These are phyloP conservation scores for Epirrhoe alternata DNA, from an alignment of 2,888 invertebrate species.

Conservation along the genomic window DNA sequence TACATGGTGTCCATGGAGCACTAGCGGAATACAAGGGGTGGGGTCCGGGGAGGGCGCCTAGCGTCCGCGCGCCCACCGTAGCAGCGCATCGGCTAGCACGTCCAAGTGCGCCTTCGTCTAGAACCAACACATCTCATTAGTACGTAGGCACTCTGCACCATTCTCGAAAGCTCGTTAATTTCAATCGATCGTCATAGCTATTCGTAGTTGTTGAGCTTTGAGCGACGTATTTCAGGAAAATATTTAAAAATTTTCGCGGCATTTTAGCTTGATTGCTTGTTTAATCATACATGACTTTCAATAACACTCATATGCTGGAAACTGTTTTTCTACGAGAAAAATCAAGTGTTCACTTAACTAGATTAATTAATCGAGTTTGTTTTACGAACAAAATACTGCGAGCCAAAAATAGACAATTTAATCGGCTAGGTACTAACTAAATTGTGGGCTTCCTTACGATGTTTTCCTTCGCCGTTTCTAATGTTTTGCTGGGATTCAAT, in stretches of 20 bases:
- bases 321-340: not conserved
- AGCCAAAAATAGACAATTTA: too few species aligned
- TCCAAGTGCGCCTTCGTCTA: conserved; percentile 98
- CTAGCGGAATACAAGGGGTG: conserved; percentile 62
- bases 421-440: too few species aligned
- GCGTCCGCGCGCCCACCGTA: conserved; percentile 97
- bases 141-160: not conserved
- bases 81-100: conserved; percentile 96
- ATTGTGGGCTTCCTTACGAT: too few species aligned
- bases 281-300: not conserved
- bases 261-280: conserved; percentile 1
- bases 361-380: not conserved
- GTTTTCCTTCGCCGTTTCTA: too few species aligned
- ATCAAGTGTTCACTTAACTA: not conserved
- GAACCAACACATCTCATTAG: not conserved
- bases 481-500: too few species aligned
- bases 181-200: not conserved
- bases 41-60: conserved; percentile 77
- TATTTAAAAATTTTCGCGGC: not conserved
- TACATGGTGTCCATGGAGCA: conserved; percentile 66
- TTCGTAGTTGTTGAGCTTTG: not conserved
- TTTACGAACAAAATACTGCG: too few species aligned
- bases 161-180: not conserved
- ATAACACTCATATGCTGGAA: not conserved
- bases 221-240: not conserved